phyloP scores from a whole-genome alignment of 2,113 vertebrate species.

The Anoura caudifer region DNA sequence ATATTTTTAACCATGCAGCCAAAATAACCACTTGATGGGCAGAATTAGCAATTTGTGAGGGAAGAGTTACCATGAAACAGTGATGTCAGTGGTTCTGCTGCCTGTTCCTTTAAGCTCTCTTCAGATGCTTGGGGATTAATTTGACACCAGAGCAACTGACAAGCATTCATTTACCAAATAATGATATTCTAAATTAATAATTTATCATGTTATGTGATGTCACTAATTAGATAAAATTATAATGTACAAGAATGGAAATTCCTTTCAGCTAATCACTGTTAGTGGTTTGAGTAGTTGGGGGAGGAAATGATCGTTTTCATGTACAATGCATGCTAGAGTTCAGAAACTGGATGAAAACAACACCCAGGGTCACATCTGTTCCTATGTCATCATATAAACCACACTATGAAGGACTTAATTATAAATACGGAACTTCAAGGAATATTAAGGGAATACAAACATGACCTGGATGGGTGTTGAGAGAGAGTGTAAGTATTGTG shows the following conservation, averaged over 20 bases:
- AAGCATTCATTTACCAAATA: constrained; percentile 71
- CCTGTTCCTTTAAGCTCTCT: neutral
- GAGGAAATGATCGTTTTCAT: neutral
- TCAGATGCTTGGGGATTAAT: constrained; percentile 70
- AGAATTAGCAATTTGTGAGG: neutral
- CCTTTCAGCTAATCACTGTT: constrained; percentile 33
- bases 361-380: neutral
- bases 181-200: constrained; percentile 77
- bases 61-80: neutral
- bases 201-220: constrained; percentile 75
- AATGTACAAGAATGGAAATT: constrained; percentile 67
- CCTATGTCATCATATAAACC: neutral
- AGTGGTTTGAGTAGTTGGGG: neutral
- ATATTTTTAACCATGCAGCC: neutral
- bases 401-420: constrained; percentile 16
- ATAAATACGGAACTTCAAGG: constrained; percentile 4
- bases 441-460: constrained; percentile 15
- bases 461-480: neutral
- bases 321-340: neutral
- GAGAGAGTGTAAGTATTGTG: neutral
- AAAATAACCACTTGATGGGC: neutral
- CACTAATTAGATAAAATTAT: constrained; percentile 76
- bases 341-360: neutral
- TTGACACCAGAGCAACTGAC: constrained; percentile 66
- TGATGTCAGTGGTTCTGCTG: neutral